Conservation (phyloP, 2,888 invertebrate genomes). For the Campoplex nolae region DNA sequence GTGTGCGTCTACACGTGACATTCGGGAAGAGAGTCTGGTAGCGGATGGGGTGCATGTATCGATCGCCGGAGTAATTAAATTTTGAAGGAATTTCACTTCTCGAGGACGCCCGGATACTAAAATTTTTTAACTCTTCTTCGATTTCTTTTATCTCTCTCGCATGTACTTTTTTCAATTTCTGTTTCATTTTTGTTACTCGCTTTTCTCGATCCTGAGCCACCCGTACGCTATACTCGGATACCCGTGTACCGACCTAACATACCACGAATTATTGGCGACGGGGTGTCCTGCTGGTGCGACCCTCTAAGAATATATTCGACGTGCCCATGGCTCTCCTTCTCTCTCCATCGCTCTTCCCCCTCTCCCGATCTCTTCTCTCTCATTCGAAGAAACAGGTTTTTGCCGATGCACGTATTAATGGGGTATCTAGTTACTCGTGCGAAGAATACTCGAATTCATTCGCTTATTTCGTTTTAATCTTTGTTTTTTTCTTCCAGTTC, state of each 20-base stretch:
- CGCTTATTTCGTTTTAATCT: slow-evolving; percentile 9
- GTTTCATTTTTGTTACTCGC: slow-evolving; percentile 43
- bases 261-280: slow-evolving; percentile 72
- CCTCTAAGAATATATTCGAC: slow-evolving; percentile 52
- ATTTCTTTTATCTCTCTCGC: slow-evolving; percentile 67
- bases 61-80: slow-evolving; percentile 50
- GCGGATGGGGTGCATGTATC: slow-evolving; percentile 38
- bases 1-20: not conserved
- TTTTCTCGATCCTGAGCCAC: slow-evolving; percentile 49
- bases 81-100: slow-evolving; percentile 58
- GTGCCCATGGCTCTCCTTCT: slow-evolving; percentile 34
- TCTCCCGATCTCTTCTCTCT: not conserved
- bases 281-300: slow-evolving; percentile 61
- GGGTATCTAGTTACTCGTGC: slow-evolving; percentile 69
- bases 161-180: slow-evolving; percentile 46
- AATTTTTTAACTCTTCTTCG: slow-evolving; percentile 45
- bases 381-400: slow-evolving; percentile 69
- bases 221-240: slow-evolving; percentile 58
- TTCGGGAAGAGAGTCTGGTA: slow-evolving; percentile 22
- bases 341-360: not conserved
- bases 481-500: slow-evolving; percentile 22
- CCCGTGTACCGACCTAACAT: slow-evolving; percentile 53
- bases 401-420: slow-evolving; percentile 72
- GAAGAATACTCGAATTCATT: slow-evolving; percentile 60
- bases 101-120: slow-evolving; percentile 53